Percentiles rank a stretch among this genome's conserved stretches.
These are phyloP conservation scores for Rhynchopsitta pachyrhyncha DNA, from an alignment of 2,113 vertebrate species.

Conservation along the genomic window DNA sequence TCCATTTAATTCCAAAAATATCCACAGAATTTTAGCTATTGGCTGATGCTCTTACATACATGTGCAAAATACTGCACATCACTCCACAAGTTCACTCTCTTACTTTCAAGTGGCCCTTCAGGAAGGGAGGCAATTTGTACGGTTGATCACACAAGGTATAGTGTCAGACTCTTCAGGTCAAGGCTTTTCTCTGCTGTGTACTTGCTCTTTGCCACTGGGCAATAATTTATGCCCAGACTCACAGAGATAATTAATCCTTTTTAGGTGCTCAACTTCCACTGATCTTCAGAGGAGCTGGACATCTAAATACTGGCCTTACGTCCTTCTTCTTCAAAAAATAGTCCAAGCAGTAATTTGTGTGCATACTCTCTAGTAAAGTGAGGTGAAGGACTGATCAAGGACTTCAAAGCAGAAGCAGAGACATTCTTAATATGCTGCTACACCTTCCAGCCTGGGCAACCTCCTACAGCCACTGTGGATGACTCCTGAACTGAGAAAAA, in stretches of 20 bases:
- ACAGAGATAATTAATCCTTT: not conserved
- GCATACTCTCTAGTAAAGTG: not conserved
- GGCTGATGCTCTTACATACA: not conserved
- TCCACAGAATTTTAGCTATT: not conserved
- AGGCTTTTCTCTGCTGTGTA: not conserved
- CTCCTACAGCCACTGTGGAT: not conserved
- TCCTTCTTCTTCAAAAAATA: not conserved
- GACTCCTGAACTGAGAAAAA: not conserved
- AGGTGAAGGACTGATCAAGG: not conserved
- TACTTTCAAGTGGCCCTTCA: not conserved
- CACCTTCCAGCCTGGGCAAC: not conserved
- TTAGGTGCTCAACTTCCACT: not conserved
- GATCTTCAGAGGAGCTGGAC: not conserved
- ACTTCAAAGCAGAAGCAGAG: not conserved
- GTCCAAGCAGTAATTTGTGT: rapidly evolving
- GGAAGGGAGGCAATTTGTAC: not conserved
- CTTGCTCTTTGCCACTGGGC: not conserved
- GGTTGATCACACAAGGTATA: not conserved
- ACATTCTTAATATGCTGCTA: not conserved
- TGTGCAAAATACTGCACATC: not conserved
- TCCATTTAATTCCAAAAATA: not conserved
- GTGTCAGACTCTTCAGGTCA: not conserved
- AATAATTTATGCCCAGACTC: not conserved
- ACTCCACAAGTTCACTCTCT: too few relatives aligned
- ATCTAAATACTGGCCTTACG: rapidly evolving